These are phyloP conservation scores for Cheilosia pagana DNA, from an alignment of 2,888 invertebrate genomes.

Conservation along the genomic window DNA sequence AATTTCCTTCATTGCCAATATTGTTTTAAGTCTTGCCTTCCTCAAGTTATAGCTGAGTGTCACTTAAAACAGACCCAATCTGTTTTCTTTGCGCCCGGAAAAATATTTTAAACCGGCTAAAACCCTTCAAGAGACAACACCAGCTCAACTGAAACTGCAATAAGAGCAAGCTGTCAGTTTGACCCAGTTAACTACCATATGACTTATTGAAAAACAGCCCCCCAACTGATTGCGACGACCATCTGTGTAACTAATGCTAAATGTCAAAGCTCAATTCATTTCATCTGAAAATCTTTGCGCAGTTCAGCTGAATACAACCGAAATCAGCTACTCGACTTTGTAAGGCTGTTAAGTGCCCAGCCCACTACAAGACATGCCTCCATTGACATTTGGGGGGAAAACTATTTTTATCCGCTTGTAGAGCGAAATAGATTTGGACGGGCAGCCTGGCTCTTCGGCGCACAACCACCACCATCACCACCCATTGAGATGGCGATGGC, in stretches of 20 bases:
- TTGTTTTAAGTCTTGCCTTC: no score
- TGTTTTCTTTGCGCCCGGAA: no score
- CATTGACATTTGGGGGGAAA: slow-evolving; percentile 61
- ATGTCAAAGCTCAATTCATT: slow-evolving; percentile 67
- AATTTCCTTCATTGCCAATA: no score
- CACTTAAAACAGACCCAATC: no score
- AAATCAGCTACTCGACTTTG: slow-evolving; percentile 55
- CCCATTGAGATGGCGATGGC: slow-evolving; percentile 67
- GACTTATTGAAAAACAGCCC: neutral
- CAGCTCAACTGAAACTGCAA: no score
- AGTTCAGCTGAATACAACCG: slow-evolving; percentile 21
- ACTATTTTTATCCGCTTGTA: slow-evolving; percentile 54
- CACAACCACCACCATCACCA: slow-evolving; percentile 48
- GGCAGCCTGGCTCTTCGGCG: slow-evolving; percentile 55
- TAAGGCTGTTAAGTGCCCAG: slow-evolving; percentile 54
- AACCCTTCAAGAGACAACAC: no score
- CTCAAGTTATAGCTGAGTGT: no score
- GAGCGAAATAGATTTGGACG: slow-evolving; percentile 50
- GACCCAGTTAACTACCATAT: neutral
- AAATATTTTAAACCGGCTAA: no score
- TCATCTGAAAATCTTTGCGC: slow-evolving; percentile 27
- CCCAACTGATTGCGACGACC: neutral
- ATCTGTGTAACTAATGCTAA: slow-evolving; percentile 13
- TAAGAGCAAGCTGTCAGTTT: no score
- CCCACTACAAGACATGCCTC: slow-evolving; percentile 41